Evolutionary conservation across 2,797 vertebrate genomes (phyloP), one percentile per base, ranked within the genome.

Genomic region (Hydrolagus colliei): DNA sequence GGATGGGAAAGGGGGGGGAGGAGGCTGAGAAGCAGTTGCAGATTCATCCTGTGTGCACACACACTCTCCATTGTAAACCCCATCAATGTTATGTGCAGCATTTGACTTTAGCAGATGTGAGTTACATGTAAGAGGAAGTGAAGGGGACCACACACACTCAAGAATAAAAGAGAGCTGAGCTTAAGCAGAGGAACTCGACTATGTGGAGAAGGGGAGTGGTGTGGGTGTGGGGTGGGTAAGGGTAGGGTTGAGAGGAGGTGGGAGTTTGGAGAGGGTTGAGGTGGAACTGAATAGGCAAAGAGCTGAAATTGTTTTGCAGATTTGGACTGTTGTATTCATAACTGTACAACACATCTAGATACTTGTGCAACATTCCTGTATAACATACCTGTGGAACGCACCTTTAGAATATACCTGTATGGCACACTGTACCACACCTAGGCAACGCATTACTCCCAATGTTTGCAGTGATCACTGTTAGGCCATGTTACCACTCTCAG

Each of bases 91-190:
- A 41, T 71, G 79, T 71, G 14, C 32, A 18, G 63, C 79, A 82
- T 62, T 65, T 82, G 79, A 84, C 32, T 16, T 71, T 41, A 84
- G 79, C 79, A 84, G 79, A 84, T 84, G 79, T 71, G 65, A 84
- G 79, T 11, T 67, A 18, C 71, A 71, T 3, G 32, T n/a, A 20
- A 52, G 18, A 14, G 65, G 63, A 67, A 20, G 78, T 67, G 32
- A 16, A 18, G 6, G 16, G 62, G 78, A 80, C 78, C 78, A 80
- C 79, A 84, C 74, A 76, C 59, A 22, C 13, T 35, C 65, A 71
- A 27, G 4, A 84, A 35, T 71, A 68, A 84, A 68, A 18, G 32
- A 65, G 2, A 52, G 41, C 41, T 52, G 41, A 52, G 41, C 1
- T 52, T 52, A 52, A 52, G 6, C 3, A 6, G 41, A 3, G 41